Percentiles rank a stretch among this genome's conserved stretches.
These are phyloP conservation scores for Heloderma charlesbogerti DNA, from an alignment of 2,113 vertebrate species.

Conservation along the genomic window DNA sequence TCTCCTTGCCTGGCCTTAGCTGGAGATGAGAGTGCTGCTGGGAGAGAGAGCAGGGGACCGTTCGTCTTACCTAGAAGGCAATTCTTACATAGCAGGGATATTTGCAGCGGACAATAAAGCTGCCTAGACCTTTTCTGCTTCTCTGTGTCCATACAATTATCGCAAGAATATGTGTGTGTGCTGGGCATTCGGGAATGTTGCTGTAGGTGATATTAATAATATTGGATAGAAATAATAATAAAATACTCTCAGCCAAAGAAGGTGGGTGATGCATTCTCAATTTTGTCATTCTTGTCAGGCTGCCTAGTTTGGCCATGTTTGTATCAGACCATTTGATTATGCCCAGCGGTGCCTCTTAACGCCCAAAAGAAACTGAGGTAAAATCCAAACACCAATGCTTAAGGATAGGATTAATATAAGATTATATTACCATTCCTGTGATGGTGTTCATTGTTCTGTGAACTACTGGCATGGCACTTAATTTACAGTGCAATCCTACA, in stretches of 20 bases:
- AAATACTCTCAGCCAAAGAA: constrained; percentile 7
- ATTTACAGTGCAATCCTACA: not conserved
- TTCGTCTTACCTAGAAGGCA: not conserved
- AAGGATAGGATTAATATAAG: not conserved
- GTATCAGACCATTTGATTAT: not conserved
- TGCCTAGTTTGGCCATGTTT: not conserved
- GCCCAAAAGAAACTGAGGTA: not conserved
- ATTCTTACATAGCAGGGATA: not conserved
- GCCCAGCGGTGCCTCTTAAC: not conserved
- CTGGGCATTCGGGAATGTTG: not conserved
- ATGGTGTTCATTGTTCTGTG: not conserved
- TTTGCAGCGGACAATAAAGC: not conserved
- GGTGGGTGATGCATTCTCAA: not conserved
- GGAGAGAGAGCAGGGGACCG: not conserved
- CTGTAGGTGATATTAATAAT: not conserved
- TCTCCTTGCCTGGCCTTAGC: not conserved
- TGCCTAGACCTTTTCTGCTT: not conserved
- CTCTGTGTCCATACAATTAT: not conserved
- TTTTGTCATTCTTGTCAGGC: not conserved
- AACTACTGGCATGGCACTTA: not conserved
- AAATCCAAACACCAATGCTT: not conserved
- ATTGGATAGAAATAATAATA: not conserved
- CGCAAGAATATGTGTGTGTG: not conserved
- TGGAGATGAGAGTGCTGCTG: not conserved
- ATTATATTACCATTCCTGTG: not conserved